Base-by-base conservation (phyloP, 2,888 invertebrate species). In the Brachypterus glaber region DNA sequence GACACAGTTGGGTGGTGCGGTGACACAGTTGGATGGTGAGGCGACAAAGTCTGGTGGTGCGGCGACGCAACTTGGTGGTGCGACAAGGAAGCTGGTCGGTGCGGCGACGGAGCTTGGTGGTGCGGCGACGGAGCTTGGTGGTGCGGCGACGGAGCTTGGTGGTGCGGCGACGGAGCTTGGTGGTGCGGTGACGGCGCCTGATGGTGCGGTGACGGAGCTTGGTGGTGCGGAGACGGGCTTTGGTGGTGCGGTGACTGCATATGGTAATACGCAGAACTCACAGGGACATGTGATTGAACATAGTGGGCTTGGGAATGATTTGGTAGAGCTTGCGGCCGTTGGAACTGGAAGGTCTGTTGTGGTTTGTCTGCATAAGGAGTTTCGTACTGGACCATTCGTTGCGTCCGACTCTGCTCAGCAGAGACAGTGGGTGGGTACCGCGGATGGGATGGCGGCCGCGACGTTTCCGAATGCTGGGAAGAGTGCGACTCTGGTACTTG, bases 361-460 rank as follows among this genome's bases (percentile, higher is more conserved):
- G 47, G 35, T 42, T 35, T 33, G n/a, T 63, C 39, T 16, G 43
- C 34, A 30, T 45, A 44, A 24, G 35, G 17, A 18, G 17, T 30
- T 18, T 49, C 58, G 64, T 39, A 64, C 61, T 35, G 63, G 52
- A 42, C 67, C 51, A 63, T 51, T n/a, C n/a, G n/a, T n/a, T n/a
- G n/a, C n/a, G n/a, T n/a, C n/a, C n/a, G n/a, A n/a, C n/a, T n/a
- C n/a, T n/a, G n/a, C n/a, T n/a, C n/a, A n/a, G n/a, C n/a, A n/a
- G n/a, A n/a, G 30, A 66, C 61, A 13, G 58, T 57, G 11, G 64
- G 57, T 67, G 62, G n/a, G n/a, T n/a, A n/a, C n/a, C n/a, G n/a
- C 50, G 69, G 68, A 48, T 71, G 64, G 1, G 46, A 46, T 15
- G 68, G 65, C 8, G 66, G 55, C 63, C 64, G 27, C 18, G 49